Conservation (phyloP, 2,888 invertebrate species). For the Ormyrus pomaceus region DNA sequence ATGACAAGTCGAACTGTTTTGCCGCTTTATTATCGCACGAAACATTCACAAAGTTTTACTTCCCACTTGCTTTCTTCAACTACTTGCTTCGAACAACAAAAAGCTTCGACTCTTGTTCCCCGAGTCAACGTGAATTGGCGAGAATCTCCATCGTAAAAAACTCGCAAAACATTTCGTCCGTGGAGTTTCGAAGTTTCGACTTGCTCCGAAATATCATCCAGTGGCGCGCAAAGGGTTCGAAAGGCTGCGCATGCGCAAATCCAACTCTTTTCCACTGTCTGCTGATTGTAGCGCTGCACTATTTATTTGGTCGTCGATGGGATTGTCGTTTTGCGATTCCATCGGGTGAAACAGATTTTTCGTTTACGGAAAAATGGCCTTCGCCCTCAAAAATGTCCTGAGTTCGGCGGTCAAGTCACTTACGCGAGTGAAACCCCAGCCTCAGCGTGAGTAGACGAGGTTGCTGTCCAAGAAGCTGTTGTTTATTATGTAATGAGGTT, state of each 20-base stretch:
- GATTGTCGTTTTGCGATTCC: slow-evolving; percentile 34
- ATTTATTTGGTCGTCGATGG: slow-evolving; percentile 21
- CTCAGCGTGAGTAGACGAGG: slow-evolving; percentile 44
- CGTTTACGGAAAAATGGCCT: slow-evolving; percentile 42
- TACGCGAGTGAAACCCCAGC: slow-evolving; percentile 16
- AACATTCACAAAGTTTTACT: background rate
- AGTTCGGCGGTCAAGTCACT: slow-evolving; percentile 39
- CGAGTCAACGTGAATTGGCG: background rate
- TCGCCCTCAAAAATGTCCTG: slow-evolving; percentile 51
- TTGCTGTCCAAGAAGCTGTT: background rate
- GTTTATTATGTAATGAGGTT: slow-evolving; percentile 48
- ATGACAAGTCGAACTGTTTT: slow-evolving; percentile 17
- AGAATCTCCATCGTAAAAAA: slow-evolving; percentile 8
- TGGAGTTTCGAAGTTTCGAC: background rate
- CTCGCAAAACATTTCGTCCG: slow-evolving; percentile 14
- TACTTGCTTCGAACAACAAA: background rate
- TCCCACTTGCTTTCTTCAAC: background rate
- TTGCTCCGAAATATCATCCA: slow-evolving; percentile 12
- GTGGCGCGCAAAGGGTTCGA: slow-evolving; percentile 49
- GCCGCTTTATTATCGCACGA: background rate
- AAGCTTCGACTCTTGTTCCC: background rate
- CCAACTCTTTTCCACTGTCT: background rate
- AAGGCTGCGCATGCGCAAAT: slow-evolving; percentile 34
- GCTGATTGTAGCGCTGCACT: slow-evolving; percentile 12
- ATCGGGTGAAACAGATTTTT: slow-evolving; percentile 20